Evolutionary conservation across 2,888 invertebrate genomes (phyloP), one percentile per base, ranked within the genome.

Genomic region (Listrodromus nycthemerus): DNA sequence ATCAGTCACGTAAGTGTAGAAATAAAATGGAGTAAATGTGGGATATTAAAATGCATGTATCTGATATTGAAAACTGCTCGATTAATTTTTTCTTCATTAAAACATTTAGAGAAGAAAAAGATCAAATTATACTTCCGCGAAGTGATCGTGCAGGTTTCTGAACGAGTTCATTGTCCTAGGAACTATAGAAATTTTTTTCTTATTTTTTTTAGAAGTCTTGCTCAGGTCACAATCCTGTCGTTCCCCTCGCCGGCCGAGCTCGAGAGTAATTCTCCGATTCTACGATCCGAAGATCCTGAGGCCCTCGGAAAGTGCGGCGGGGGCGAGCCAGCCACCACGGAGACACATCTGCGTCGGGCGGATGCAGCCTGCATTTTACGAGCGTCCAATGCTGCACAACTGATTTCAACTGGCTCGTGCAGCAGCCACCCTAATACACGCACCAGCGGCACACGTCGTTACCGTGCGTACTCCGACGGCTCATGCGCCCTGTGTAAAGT

Each of bases 291-390:
- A 80, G 27, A 37, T 58, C 55, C 41, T 50, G 27, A 48, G 48
- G 27, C 73, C 65, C 70, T 79, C 78, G 82, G 76, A 84, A 80
- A 75, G 79, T 81, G 75, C 77, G 75, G 70, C 82, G 82, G 81
- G 88, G 87, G 83, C 85, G 82, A 81, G 85, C 85, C 75, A 50
- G 74, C 50, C 19, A 48, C 48, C 30, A 71, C 27, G 67, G 52
- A 74, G 86, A 89, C 89, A 91, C 92, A 92, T 92, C 92, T 92
- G 92, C 92, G 90, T 86, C 86, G 87, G 91, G 89, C 92, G 92
- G 92, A 92, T 92, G 92, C 92, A 92, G 92, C 87, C 92, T 92
- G 92, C 92, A 91, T 91, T 92, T 92, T 92, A 92, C 89, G 92
- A 88, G 88, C 91, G 91, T 87, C 91, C 91, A 90, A 90, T 91